Percentiles rank a stretch among this genome's conserved stretches.
Evolutionary conservation across 2,113 vertebrate genomes (phyloP).

Genomic region (Phycodurus eques): DNA sequence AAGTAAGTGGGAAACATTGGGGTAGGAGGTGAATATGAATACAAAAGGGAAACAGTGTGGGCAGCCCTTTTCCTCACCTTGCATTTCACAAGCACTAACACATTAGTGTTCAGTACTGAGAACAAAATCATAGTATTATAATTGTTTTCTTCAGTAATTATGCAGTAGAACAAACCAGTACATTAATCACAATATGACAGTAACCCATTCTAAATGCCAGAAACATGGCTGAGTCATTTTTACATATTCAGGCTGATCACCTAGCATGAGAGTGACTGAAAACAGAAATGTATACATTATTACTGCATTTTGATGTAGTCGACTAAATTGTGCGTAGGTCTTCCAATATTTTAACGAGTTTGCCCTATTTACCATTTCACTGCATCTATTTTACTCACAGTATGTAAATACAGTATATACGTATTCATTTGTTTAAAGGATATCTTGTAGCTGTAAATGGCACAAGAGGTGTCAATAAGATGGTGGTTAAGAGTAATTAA

Average conservation of each 20-base stretch:
- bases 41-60: constrained; percentile 2
- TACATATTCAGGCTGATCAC: too few relatives aligned
- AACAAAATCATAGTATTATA: neutral
- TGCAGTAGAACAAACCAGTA: neutral
- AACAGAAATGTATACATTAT: too few relatives aligned
- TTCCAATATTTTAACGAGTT: too few relatives aligned
- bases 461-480: too few relatives aligned
- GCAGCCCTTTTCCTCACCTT: constrained; percentile 33
- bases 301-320: too few relatives aligned
- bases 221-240: neutral
- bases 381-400: too few relatives aligned
- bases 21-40: constrained; percentile 5
- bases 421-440: neutral
- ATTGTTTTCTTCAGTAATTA: neutral
- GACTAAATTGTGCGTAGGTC: too few relatives aligned
- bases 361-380: too few relatives aligned
- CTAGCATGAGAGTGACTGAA: too few relatives aligned
- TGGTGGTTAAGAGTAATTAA: neutral
- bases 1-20: constrained; percentile 10
- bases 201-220: neutral
- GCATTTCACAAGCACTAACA: constrained; percentile 17
- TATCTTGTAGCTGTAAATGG: neutral
- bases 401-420: too few relatives aligned
- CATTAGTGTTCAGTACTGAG: neutral
- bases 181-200: neutral